Conservation (phyloP, 2,113 vertebrate genomes). For the Ptyas mucosa region DNA sequence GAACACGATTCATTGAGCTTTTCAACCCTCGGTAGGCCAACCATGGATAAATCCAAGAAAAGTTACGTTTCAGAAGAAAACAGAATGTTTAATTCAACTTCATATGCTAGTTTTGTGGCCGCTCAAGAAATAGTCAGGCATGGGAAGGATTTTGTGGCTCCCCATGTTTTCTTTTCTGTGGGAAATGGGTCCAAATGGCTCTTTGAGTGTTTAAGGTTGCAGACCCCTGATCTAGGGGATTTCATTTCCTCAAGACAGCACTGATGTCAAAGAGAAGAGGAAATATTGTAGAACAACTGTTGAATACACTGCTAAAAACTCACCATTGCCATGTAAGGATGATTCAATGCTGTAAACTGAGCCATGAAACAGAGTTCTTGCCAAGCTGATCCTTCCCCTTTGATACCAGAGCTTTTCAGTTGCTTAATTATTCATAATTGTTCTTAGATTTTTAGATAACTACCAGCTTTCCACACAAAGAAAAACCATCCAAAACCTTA, state of each 20-base stretch:
- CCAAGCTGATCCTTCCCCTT: conserved; percentile 11
- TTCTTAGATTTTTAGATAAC: conserved; percentile 54
- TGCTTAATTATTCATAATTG: conserved; percentile 56
- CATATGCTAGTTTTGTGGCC: too few relatives aligned
- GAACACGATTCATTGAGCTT: too few relatives aligned
- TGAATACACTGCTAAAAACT: conserved; percentile 13
- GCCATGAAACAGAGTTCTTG: conserved; percentile 24
- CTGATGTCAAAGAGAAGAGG: neutral
- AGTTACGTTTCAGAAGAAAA: too few relatives aligned
- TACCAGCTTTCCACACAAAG: conserved; percentile 31
- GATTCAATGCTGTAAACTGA: conserved; percentile 18
- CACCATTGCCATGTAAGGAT: neutral
- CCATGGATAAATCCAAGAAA: too few relatives aligned
- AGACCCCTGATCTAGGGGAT: neutral
- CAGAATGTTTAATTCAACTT: too few relatives aligned
- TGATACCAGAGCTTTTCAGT: conserved; percentile 39
- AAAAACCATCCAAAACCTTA: neutral
- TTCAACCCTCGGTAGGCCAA: too few relatives aligned
- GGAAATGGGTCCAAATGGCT: too few relatives aligned
- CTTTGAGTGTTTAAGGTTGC: too few relatives aligned
- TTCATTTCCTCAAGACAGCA: neutral
- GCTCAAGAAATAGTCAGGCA: too few relatives aligned
- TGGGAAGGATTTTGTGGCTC: too few relatives aligned
- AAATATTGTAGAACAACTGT: neutral
- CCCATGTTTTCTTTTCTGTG: too few relatives aligned